These are phyloP conservation scores for Rhamphomyia laevipes DNA, from an alignment of 2,888 invertebrate genomes.

Conservation along the genomic window DNA sequence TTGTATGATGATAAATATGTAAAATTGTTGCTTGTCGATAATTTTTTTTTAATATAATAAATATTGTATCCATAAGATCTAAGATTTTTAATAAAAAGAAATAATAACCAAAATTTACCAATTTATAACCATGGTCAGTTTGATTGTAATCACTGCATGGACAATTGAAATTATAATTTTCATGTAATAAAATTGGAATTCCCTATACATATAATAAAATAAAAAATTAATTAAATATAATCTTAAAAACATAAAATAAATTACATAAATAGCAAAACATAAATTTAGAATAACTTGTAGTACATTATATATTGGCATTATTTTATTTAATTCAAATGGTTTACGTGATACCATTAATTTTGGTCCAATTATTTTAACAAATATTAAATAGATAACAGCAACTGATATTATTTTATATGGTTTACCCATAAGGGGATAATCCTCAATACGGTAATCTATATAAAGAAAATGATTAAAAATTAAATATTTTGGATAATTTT, in stretches of 20 bases:
- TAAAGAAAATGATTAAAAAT: no score
- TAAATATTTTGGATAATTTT: no score
- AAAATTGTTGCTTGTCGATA: constrained; percentile 53
- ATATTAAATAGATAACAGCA: constrained; percentile 48
- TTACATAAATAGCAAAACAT: background rate
- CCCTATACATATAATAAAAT: background rate
- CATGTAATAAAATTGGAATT: background rate
- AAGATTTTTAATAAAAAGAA: constrained; percentile 47
- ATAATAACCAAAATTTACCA: constrained; percentile 39
- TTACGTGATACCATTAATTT: constrained; percentile 51
- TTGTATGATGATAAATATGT: constrained; percentile 59
- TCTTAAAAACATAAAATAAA: background rate
- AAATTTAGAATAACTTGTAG: constrained; percentile 49
- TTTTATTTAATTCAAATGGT: constrained; percentile 47
- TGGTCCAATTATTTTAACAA: constrained; percentile 58
- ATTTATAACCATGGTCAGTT: background rate
- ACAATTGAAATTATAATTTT: background rate
- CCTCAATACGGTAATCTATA: constrained; percentile 51
- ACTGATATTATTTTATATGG: constrained; percentile 48
- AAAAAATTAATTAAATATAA: background rate
- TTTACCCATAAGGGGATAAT: constrained; percentile 51
- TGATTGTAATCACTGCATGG: background rate
- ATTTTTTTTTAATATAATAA: constrained; percentile 59
- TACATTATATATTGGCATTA: constrained; percentile 54
- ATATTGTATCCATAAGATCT: constrained; percentile 55